Conservation (phyloP, 2,888 invertebrate genomes). For the Dryobotodes eremita region DNA sequence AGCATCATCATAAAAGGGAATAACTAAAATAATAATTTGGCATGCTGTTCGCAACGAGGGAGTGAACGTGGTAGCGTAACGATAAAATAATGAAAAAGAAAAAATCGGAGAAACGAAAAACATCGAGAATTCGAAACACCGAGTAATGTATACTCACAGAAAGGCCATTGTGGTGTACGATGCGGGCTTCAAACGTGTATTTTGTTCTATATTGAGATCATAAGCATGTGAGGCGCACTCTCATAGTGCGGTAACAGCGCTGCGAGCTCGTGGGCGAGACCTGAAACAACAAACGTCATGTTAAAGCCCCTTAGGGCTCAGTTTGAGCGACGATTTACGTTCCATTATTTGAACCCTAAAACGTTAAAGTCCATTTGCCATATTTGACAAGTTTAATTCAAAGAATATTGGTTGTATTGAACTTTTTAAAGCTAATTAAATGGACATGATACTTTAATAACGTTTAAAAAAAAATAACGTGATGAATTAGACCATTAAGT, state of each 20-base stretch:
- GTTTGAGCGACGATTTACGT: conserved; percentile 44
- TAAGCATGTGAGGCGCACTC: conserved; percentile 85
- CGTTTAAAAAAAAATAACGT: conserved; percentile 39
- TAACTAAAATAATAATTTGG: conserved; percentile 89
- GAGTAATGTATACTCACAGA: conserved; percentile 85
- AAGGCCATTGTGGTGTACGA: conserved; percentile 83
- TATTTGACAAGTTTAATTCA: conserved; percentile 24
- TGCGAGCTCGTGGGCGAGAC: conserved; percentile 78
- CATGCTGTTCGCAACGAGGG: conserved; percentile 91
- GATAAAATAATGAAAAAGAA: conserved; percentile 84
- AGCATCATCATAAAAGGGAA: conserved; percentile 87
- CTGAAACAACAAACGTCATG: conserved; percentile 85
- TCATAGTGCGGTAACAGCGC: conserved; percentile 86
- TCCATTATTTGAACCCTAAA: conserved; percentile 46
- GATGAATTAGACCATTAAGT: conserved; percentile 26
- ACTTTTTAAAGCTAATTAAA: conserved; percentile 34
- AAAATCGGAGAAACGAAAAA: conserved; percentile 84
- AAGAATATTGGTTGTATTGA: conserved; percentile 6
- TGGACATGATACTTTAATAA: conserved; percentile 31
- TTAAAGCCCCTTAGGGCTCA: conserved; percentile 64
- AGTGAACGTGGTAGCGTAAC: conserved; percentile 90
- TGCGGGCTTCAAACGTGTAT: conserved; percentile 78
- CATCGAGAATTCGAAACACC: conserved; percentile 83
- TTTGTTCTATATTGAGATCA: conserved; percentile 83
- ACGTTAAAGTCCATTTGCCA: conserved; percentile 22